Conservation (phyloP, 2,888 invertebrate species). For the Panopea generosa region DNA sequence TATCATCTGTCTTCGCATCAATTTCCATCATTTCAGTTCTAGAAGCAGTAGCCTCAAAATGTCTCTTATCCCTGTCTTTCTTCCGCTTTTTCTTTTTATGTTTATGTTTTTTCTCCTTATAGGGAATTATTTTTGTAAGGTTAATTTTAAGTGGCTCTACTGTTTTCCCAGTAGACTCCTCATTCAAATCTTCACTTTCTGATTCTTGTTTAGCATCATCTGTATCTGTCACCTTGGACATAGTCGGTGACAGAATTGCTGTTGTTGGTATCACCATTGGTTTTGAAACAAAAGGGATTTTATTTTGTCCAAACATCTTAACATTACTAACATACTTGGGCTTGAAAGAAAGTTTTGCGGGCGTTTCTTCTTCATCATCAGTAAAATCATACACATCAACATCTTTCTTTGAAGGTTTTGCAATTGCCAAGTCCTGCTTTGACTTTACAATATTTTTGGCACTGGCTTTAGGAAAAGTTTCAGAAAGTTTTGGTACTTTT, state of each 20-base stretch:
- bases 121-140: slow-evolving; percentile 54
- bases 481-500: slow-evolving; percentile 17
- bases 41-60: not conserved
- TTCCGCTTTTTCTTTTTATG: slow-evolving; percentile 60
- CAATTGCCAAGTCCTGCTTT: not conserved
- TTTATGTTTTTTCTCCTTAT: slow-evolving; percentile 59
- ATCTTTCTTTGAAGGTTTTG: slow-evolving; percentile 33
- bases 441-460: not conserved
- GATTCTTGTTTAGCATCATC: slow-evolving; percentile 4
- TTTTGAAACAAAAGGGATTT: slow-evolving; percentile 44
- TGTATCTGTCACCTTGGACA: slow-evolving; percentile 2
- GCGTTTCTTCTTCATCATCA: slow-evolving; percentile 51
- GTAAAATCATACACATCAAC: slow-evolving; percentile 58
- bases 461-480: slow-evolving; percentile 6
- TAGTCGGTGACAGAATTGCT: slow-evolving; percentile 14
- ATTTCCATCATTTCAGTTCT: slow-evolving; percentile 6
- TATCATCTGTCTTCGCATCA: not conserved
- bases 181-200: slow-evolving; percentile 20
- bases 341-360: slow-evolving; percentile 46
- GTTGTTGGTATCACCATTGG: slow-evolving; percentile 27
- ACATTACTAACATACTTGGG: slow-evolving; percentile 58
- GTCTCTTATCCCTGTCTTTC: slow-evolving; percentile 29
- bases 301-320: slow-evolving; percentile 33
- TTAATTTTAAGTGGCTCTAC: slow-evolving; percentile 64
- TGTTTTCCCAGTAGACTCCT: slow-evolving; percentile 44